Conservation (phyloP, 2,888 invertebrate species). For the Itoplectis maculator region DNA sequence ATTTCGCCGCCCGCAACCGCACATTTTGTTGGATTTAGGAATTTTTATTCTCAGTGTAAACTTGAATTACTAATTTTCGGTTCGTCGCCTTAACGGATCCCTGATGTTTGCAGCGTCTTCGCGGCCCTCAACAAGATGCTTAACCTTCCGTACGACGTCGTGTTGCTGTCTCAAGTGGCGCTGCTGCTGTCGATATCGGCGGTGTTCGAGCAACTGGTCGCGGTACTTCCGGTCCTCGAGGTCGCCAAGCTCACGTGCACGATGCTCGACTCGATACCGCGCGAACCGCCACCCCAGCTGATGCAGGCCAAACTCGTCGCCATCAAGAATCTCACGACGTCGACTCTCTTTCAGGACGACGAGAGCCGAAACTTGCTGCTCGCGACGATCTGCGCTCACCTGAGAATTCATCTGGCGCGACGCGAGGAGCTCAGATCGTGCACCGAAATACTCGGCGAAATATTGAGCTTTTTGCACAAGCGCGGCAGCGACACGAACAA, state of each 20-base stretch:
- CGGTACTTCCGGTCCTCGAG: constrained; percentile 91
- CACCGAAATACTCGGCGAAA: constrained; percentile 94
- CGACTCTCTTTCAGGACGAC: constrained; percentile 90
- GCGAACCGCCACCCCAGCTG: constrained; percentile 89
- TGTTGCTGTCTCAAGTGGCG: constrained; percentile 93
- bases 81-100: no score
- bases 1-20: no score
- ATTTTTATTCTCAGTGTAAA: no score
- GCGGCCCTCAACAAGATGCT: constrained; percentile 92
- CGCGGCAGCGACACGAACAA: constrained; percentile 86
- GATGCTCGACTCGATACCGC: constrained; percentile 91
- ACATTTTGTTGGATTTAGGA: no score
- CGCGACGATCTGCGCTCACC: constrained; percentile 93
- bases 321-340: constrained; percentile 92
- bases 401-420: constrained; percentile 92
- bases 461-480: constrained; percentile 89
- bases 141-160: constrained; percentile 89
- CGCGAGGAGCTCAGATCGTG: constrained; percentile 93
- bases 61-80: no score
- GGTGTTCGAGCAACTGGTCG: constrained; percentile 92
- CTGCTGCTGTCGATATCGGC: constrained; percentile 93
- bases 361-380: constrained; percentile 94
- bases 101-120: no score
- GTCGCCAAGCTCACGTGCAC: constrained; percentile 92
- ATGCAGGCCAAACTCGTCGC: constrained; percentile 93